Evolutionary conservation across 1,140 invertebrate species (phyloP), one percentile per base, ranked within the genome.

Genomic region (Rhizoglyphus robini): DNA sequence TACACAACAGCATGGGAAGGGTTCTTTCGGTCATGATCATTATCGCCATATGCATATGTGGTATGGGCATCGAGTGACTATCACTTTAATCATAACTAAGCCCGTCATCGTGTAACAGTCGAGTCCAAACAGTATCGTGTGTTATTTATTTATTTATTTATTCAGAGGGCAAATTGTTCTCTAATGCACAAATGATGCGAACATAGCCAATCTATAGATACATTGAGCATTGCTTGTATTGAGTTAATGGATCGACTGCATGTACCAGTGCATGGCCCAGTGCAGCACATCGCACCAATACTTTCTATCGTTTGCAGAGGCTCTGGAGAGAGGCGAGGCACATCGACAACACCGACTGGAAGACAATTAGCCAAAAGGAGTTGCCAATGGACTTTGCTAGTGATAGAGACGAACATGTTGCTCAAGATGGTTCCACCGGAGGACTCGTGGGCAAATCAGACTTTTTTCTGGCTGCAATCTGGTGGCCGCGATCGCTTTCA

Each of bases 171-270:
- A 54, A 54, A 54, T 54, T 54, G 51, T 54, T 54, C 23, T 8
- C 51, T 54, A 54, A 54, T 54, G 51, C 51, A 54, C 23, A 54
- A 54, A 54, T 54, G 51, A 54, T 54, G 51, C 51, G 51, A 23
- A 54, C 51, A 54, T 5, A 32, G 20, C 8, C 51, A 54, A 32
- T 54, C n/a, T n/a, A 41, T 41, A 41, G 36, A 41, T 41, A 18
- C 8, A 41, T n/a, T n/a, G n/a, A n/a, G n/a, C n/a, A n/a, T n/a
- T n/a, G n/a, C n/a, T n/a, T n/a, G n/a, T n/a, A n/a, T n/a, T n/a
- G n/a, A n/a, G n/a, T n/a, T n/a, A n/a, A n/a, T n/a, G n/a, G n/a
- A n/a, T n/a, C n/a, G n/a, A n/a, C 41, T 15, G 23, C 23, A 15
- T 46, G 41, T 23, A 46, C 41, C 23, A 46, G 41, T 46, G 41